Evolutionary conservation across 1,140 invertebrate species (phyloP).

Genomic region (Temnothorax longispinosus): DNA sequence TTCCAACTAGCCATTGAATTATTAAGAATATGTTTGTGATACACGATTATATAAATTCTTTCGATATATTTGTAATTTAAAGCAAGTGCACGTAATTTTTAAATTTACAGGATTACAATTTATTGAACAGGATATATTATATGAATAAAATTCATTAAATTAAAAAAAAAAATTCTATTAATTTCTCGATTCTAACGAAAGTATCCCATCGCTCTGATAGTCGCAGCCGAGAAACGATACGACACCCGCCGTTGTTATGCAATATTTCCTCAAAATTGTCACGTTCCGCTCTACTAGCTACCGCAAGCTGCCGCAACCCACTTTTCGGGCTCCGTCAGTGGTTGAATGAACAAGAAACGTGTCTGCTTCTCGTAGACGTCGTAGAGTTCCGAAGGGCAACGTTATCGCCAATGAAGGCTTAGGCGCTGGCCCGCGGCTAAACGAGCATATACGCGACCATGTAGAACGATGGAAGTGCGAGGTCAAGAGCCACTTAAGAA

Average conservation of each 20-base stretch:
- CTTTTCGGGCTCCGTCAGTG: not conserved
- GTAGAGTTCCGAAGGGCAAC: slow-evolving; percentile 19
- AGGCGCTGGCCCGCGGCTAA: not conserved
- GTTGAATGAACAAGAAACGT: slow-evolving; percentile 18
- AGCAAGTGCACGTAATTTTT: no score
- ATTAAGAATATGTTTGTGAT: not conserved
- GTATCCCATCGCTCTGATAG: no score
- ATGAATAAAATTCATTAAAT: not conserved
- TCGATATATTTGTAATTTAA: no score
- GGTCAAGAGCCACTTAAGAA: slow-evolving; percentile 73
- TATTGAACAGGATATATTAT: no score
- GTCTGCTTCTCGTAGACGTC: slow-evolving; percentile 23
- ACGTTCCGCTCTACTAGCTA: not conserved
- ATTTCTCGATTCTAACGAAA: not conserved
- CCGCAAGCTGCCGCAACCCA: not conserved
- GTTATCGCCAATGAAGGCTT: slow-evolving; percentile 55
- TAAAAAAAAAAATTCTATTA: not conserved
- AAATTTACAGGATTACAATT: no score
- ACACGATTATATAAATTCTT: no score
- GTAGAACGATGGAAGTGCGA: slow-evolving; percentile 66
- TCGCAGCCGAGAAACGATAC: not conserved
- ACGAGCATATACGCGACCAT: slow-evolving; percentile 9
- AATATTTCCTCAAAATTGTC: not conserved
- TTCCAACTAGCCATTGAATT: not conserved
- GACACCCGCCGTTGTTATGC: not conserved